Conservation (phyloP, 2,113 vertebrate species). For the Marmota monax region DNA sequence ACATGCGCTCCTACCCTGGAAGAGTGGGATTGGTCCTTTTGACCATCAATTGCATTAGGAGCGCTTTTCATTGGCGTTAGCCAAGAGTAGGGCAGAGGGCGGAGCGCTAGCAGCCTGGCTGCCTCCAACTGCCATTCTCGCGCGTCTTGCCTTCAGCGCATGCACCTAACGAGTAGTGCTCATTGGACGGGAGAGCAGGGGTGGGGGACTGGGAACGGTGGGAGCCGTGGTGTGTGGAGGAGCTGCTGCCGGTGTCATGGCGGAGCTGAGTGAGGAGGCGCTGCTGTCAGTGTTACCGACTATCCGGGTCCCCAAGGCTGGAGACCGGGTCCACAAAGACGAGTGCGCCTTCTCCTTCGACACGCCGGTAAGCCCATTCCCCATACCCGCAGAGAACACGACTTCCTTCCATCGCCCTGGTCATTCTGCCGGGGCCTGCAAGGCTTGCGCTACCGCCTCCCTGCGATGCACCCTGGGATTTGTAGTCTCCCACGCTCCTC, state of each 20-base stretch:
- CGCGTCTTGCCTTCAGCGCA: conserved; percentile 52
- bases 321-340: conserved; percentile 99
- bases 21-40: conserved; percentile 65
- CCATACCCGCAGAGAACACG: conserved; percentile 26
- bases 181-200: conserved; percentile 80
- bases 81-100: conserved; percentile 52
- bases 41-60: conserved; percentile 23
- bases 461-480: conserved; percentile 78
- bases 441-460: conserved; percentile 70
- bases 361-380: conserved; percentile 92
- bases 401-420: conserved; percentile 72
- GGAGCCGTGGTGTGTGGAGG: conserved; percentile 84
- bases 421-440: conserved; percentile 73
- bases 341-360: conserved; percentile 99
- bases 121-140: conserved; percentile 63
- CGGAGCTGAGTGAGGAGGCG: conserved; percentile 96
- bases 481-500: conserved; percentile 69
- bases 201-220: conserved; percentile 79
- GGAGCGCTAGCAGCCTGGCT: background rate
- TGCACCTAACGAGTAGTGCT: background rate
- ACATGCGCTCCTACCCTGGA: background rate
- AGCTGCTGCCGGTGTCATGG: conserved; percentile 91
- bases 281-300: conserved; percentile 96
- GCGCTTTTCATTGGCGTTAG: conserved; percentile 68
- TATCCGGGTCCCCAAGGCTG: conserved; percentile 96